A percentile compares a stretch with the other conserved stretches of the same genome.
Conservation (phyloP, 2,113 vertebrate genomes). For the Mixornis gularis region DNA sequence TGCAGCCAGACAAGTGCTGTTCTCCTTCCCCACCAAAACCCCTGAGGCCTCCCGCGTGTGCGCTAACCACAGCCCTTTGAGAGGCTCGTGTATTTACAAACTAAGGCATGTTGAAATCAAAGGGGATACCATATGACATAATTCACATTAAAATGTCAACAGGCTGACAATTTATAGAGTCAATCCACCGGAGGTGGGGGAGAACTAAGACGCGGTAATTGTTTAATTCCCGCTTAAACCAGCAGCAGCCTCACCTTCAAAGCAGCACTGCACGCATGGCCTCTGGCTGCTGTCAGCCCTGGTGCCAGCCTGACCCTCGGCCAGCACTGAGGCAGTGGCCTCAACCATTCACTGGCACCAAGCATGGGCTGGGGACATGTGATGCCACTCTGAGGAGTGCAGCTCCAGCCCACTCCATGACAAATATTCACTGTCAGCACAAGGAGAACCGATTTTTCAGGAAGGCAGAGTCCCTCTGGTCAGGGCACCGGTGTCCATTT, state of each 20-base stretch:
- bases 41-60: constrained; percentile 87
- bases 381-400: accelerated
- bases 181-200: constrained; percentile 80
- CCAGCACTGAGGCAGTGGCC: constrained; percentile 55
- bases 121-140: constrained; percentile 99
- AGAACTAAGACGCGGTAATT: constrained; percentile 75
- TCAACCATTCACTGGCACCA: constrained; percentile 14
- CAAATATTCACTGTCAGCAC: not conserved
- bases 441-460: not conserved
- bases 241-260: constrained; percentile 67
- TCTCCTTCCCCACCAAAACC: constrained; percentile 83
- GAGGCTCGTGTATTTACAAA: constrained; percentile 98
- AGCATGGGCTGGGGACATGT: accelerated
- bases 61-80: constrained; percentile 98
- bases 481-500: not conserved
- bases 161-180: constrained; percentile 91
- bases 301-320: constrained; percentile 58
- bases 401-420: not conserved
- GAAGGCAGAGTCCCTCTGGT: not conserved
- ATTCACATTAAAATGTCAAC: constrained; percentile 97
- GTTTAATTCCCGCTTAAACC: constrained; percentile 80
- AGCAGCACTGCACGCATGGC: constrained; percentile 38
- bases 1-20: not conserved
- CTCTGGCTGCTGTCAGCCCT: constrained; percentile 57
- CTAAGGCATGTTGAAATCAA: constrained; percentile 97